Evolutionary conservation across 1,140 invertebrate genomes (phyloP).

Genomic region (Ganaspis sp.): DNA sequence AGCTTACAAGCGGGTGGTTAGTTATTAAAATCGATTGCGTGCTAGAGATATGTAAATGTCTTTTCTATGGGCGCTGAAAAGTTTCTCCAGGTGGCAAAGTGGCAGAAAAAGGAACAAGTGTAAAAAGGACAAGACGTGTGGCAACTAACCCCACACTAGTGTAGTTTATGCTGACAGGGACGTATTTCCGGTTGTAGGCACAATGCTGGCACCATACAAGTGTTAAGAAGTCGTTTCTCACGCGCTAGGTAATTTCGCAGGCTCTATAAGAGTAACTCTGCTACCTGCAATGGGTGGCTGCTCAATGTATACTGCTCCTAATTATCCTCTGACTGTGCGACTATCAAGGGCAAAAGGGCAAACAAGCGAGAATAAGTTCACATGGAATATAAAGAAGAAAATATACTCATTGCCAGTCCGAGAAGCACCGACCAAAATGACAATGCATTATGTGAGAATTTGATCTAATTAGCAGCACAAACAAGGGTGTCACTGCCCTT

Average conservation of each 20-base stretch:
- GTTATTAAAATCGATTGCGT: slow-evolving; percentile 20
- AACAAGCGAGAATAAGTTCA: slow-evolving; percentile 10
- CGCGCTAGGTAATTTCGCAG: slow-evolving; percentile 21
- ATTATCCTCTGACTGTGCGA: slow-evolving; percentile 15
- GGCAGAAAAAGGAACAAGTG: slow-evolving; percentile 23
- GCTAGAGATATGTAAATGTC: slow-evolving; percentile 23
- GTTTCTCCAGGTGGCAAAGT: slow-evolving; percentile 4
- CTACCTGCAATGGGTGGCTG: not conserved
- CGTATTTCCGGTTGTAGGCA: slow-evolving; percentile 8
- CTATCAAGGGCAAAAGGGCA: slow-evolving; percentile 22
- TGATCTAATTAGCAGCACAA: slow-evolving; percentile 20
- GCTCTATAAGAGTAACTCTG: not conserved
- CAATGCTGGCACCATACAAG: slow-evolving; percentile 20
- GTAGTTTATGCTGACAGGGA: not conserved
- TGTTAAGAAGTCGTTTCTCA: slow-evolving; percentile 22
- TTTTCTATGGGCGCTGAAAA: not conserved
- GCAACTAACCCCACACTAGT: slow-evolving; percentile 1
- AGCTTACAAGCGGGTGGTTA: slow-evolving; percentile 15
- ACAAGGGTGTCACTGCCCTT: slow-evolving; percentile 21
- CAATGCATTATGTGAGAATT: slow-evolving; percentile 19
- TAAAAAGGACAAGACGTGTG: slow-evolving; percentile 16
- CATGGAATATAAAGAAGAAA: slow-evolving; percentile 22
- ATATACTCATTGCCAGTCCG: not conserved
- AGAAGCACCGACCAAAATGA: slow-evolving; percentile 12
- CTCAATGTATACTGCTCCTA: not conserved